Evolutionary conservation across 2,888 invertebrate genomes (phyloP), one percentile per base, ranked within the genome.

Genomic region (Ypsolopha sequella): DNA sequence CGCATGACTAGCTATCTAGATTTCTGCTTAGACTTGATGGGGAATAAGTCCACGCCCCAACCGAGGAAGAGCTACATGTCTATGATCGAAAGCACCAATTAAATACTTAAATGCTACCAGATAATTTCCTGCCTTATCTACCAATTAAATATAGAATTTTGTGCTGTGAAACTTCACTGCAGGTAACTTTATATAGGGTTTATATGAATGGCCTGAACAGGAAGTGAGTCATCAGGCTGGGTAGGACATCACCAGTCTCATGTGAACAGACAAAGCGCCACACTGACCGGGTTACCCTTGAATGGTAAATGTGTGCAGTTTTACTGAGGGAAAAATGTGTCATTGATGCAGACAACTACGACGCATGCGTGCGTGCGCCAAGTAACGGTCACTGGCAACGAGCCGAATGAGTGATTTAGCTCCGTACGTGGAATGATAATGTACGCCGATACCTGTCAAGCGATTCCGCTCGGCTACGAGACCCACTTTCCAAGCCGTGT

Each of bases 281-380:
- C 71, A 72, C 71, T 85, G 80, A 86, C 86, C 86, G 80, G 84
- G 86, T 86, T 81, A 85, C 69, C 80, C 76, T 76, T 81, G 78
- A 82, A 84, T 84, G 80, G 80, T 75, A 81, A 84, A 81, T 80
- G 79, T 79, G 75, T 65, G 65, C 70, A 80, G 80, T 84, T 82
- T 81, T 78, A 78, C 80, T 64, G 43, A 67, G 68, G 76, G 76
- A 82, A 84, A 86, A 85, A 84, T 84, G 77, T 82, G 81, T 76
- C 84, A 84, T 82, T 82, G 82, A 82, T 80, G 82, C 82, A 80
- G 46, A 45, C 36, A 56, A 69, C 24, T 73, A 60, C 47, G 24
- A 41, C 24, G 24, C 50, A 35, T 43, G 73, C 73, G 80, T 84
- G 82, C 84, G 81, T 85, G 84, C 74, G 70, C 61, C 72, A 73